Evolutionary conservation across 2,113 vertebrate species (phyloP), one percentile per base, ranked within the genome.

Genomic region (Thymallus thymallus): DNA sequence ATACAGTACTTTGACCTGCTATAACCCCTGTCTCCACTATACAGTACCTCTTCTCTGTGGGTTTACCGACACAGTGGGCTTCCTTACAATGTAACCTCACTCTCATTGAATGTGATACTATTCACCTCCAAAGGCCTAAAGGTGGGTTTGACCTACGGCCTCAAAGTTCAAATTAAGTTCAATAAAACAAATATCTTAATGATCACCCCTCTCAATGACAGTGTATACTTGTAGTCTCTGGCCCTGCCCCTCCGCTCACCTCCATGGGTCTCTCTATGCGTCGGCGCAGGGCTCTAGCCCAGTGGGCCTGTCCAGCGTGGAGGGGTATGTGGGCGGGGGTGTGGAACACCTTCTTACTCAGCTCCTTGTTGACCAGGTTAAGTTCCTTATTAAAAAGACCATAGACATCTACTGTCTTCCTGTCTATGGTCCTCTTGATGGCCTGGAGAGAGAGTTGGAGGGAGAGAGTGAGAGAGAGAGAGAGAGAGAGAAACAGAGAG

Each of bases 331-430:
- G 90, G 0, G 91, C 83, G 1, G 86, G 82, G 74, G 69, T 73
- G 23, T 72, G 68, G 0, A 70, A 55, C 18, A 32, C 45, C 58
- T 79, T 89, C 74, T 80, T 87, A 79, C 86, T 92, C 71, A 96
- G 71, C 48, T 92, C 91, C 0, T 85, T 88, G 82, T 92, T 95
- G 68, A 91, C 86, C n/a, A 93, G 78, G 71, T 85, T 74, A 13
- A 95, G 75, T 32, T 95, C 93, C 0, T 80, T 85, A 51, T 82
- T 87, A 74, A 95, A 93, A 16, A 95, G 72, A 77, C 76, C 84
- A 63, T 92, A 94, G n/a, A 97, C 88, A 16, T 93, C 90, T 26
- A 93, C 92, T 0, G 83, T 84, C 78, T 94, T 95, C 78, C 92
- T 93, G 45, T 95, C 94, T 0, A 90, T 91, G 1, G 91, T 93